Evolutionary conservation across 2,888 invertebrate species (phyloP).

Genomic region (Willowsia nigromaculata): DNA sequence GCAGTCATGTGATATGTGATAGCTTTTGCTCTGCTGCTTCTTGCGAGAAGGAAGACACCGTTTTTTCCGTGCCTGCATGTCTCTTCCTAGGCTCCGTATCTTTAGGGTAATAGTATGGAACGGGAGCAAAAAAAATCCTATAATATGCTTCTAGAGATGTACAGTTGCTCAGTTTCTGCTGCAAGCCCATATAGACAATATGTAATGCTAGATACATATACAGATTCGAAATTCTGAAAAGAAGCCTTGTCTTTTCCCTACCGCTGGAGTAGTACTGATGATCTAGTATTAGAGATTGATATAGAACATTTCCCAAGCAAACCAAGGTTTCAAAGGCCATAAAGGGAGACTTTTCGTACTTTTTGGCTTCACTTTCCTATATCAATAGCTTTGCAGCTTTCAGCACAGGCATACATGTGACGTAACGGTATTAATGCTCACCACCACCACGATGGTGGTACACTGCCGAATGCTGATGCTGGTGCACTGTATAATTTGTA

Average conservation of each 20-base stretch:
- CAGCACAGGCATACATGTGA: not conserved
- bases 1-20: constrained; percentile 17
- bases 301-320: not conserved
- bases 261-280: not conserved
- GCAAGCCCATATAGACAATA: not conserved
- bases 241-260: not conserved
- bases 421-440: not conserved
- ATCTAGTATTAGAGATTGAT: not conserved
- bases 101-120: not conserved
- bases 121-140: not conserved
- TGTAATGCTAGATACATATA: not conserved
- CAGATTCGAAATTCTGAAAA: not conserved
- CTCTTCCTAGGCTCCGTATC: not conserved
- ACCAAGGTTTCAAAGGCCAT: constrained; percentile 3
- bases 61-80: not conserved
- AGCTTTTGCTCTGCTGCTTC: not conserved
- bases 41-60: not conserved
- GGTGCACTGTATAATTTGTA: constrained; percentile 1
- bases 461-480: not conserved
- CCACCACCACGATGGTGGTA: not conserved
- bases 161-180: not conserved
- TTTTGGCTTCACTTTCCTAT: not conserved
- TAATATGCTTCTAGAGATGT: not conserved
- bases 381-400: not conserved
- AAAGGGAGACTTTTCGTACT: not conserved